phyloP scores from a whole-genome alignment of 2,797 vertebrate species.

The Mormyrus proboscirostris region DNA sequence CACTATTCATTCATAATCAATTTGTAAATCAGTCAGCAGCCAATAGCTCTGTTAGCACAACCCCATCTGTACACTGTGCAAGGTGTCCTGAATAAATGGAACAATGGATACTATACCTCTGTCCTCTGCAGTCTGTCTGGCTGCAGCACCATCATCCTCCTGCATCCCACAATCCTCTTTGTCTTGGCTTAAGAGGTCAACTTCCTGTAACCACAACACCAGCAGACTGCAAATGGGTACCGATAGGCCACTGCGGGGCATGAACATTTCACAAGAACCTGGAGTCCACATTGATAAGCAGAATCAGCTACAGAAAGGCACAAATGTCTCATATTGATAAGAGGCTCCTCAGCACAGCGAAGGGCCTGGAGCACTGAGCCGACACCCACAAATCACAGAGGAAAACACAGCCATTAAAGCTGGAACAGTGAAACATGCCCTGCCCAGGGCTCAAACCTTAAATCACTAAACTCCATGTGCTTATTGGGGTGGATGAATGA shows the following conservation, averaged over 20 bases:
- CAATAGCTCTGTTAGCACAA: not conserved
- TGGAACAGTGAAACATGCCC: not conserved
- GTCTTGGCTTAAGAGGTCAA: not conserved
- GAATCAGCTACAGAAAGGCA: not conserved
- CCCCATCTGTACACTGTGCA: not conserved
- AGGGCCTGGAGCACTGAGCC: not conserved
- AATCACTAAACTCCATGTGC: not conserved
- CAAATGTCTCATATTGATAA: not conserved
- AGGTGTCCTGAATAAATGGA: not conserved
- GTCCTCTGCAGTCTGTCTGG: not conserved
- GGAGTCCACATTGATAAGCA: not conserved
- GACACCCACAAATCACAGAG: not conserved
- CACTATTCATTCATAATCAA: not conserved
- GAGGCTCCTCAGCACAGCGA: not conserved
- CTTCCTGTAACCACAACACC: constrained; percentile 4
- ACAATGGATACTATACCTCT: constrained; percentile 9
- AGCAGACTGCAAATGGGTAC: not conserved
- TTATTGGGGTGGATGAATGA: not conserved
- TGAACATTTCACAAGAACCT: not conserved
- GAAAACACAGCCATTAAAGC: not conserved
- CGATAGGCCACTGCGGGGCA: not conserved
- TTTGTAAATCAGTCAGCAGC: not conserved
- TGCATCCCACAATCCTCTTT: not conserved
- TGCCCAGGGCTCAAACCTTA: not conserved
- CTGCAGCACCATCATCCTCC: not conserved